These are phyloP conservation scores for Drosophila neotestacea DNA, from an alignment of 2,888 invertebrate species.

Conservation along the genomic window DNA sequence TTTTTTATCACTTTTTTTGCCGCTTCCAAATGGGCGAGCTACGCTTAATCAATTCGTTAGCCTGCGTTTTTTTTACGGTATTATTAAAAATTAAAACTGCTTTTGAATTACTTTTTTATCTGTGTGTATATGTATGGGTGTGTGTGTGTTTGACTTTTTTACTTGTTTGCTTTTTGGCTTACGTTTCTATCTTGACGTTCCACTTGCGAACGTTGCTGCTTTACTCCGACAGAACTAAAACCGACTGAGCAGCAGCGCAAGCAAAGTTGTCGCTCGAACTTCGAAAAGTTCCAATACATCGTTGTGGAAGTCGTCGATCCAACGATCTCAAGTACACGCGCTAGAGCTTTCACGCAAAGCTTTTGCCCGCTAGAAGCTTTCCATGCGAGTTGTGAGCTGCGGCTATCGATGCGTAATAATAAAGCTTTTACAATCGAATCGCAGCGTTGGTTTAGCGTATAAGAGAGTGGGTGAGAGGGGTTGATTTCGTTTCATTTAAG, in stretches of 20 bases:
- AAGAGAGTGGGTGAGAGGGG: not conserved
- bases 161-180: slow-evolving; percentile 60
- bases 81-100: slow-evolving; percentile 15
- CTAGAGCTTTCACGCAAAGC: slow-evolving; percentile 58
- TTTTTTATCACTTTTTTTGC: slow-evolving; percentile 50
- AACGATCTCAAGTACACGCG: slow-evolving; percentile 46
- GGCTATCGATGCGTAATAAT: slow-evolving; percentile 35
- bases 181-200: slow-evolving; percentile 70
- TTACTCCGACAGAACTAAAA: slow-evolving; percentile 74
- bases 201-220: slow-evolving; percentile 72
- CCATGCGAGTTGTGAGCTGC: slow-evolving; percentile 55
- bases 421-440: slow-evolving; percentile 32
- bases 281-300: slow-evolving; percentile 63
- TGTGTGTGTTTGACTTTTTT: slow-evolving; percentile 27
- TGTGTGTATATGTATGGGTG: not conserved
- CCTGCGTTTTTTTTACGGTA: not conserved
- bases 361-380: slow-evolving; percentile 38
- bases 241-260: slow-evolving; percentile 67
- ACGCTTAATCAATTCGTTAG: slow-evolving; percentile 11
- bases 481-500: not conserved
- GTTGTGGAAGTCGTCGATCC: slow-evolving; percentile 37
- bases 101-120: slow-evolving; percentile 26
- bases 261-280: slow-evolving; percentile 63
- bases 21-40: slow-evolving; percentile 20
- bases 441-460: slow-evolving; percentile 19